Evolutionary conservation across 2,797 vertebrate species (phyloP), one percentile per base, ranked within the genome.

Genomic region (Pseudotriccus pelzelni): DNA sequence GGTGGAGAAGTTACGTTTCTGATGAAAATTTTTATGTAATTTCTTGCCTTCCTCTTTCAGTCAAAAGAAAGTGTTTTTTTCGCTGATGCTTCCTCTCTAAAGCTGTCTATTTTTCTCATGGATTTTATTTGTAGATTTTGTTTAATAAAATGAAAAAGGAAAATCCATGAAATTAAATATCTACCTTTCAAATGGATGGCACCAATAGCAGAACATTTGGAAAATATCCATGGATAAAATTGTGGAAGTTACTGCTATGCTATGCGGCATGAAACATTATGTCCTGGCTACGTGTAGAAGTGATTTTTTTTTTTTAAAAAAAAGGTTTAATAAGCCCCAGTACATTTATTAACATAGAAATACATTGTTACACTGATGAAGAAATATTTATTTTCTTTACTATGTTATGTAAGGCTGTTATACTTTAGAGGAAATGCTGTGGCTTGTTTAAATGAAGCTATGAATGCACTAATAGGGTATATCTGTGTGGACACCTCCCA

Each of bases 21-120:
- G 43, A 96, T 98, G 95, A 96, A 97, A 95, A 93, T 79, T 94
- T 96, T 93, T 94, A 95, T 95, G 36, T 94, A 89, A 95, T 94
- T 95, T 93, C 78, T 95, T 89, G 36, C 34, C 28, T 95, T 50
- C 84, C 60, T 95, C 74, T 97, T 97, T 97, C 20, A 50, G 43
- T 56, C 43, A 44, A 50, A 56, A 64, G 21, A 43, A 23, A 15
- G 7, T 46, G 5, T 22, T 85, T 87, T 94, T 94, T 91, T 69
- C 49, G 78, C 62, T 94, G 76, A 62, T 59, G 68, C 59, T 92
- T 97, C 63, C 47, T 94, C 89, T 49, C 43, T 87, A 39, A 58
- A 95, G 76, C 23, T 93, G 12, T 92, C 39, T 77, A 19, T 93
- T 79, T 94, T 80, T 72, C 76, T 96, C 43, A 27, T 32, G 56